Evolutionary conservation across 1,140 invertebrate genomes (phyloP).

Genomic region (Campodea augens): DNA sequence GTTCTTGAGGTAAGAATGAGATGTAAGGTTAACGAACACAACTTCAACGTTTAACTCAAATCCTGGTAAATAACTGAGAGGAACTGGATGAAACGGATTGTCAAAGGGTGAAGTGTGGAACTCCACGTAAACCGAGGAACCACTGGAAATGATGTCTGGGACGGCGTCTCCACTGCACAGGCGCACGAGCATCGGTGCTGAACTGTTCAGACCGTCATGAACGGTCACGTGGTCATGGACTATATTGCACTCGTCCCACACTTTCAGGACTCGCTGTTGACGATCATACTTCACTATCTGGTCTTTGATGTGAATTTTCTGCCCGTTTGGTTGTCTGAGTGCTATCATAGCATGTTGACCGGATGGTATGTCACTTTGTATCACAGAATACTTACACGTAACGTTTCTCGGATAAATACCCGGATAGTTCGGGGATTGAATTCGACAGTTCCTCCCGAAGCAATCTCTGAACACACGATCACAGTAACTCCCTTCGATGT

Average conservation of each 20-base stretch:
- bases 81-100: constrained; percentile 58
- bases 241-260: constrained; percentile 60
- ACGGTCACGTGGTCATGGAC: constrained; percentile 63
- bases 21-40: constrained; percentile 49
- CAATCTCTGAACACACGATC: constrained; percentile 53
- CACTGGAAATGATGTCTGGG: constrained; percentile 56
- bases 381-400: constrained; percentile 57
- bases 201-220: constrained; percentile 49
- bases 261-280: constrained; percentile 48
- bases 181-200: constrained; percentile 49
- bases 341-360: constrained; percentile 51
- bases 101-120: constrained; percentile 64
- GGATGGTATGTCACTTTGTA: constrained; percentile 42
- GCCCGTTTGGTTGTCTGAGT: constrained; percentile 49
- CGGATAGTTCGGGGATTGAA: constrained; percentile 69
- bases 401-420: constrained; percentile 68
- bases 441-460: constrained; percentile 38
- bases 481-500: constrained; percentile 50
- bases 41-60: constrained; percentile 63
- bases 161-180: constrained; percentile 65
- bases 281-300: constrained; percentile 53
- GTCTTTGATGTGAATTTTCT: constrained; percentile 60
- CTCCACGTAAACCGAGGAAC: constrained; percentile 54
- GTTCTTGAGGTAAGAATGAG: constrained; percentile 39
- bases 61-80: constrained; percentile 52